Evolutionary conservation across 2,888 invertebrate genomes (phyloP).

Genomic region (Ophion ellenae): DNA sequence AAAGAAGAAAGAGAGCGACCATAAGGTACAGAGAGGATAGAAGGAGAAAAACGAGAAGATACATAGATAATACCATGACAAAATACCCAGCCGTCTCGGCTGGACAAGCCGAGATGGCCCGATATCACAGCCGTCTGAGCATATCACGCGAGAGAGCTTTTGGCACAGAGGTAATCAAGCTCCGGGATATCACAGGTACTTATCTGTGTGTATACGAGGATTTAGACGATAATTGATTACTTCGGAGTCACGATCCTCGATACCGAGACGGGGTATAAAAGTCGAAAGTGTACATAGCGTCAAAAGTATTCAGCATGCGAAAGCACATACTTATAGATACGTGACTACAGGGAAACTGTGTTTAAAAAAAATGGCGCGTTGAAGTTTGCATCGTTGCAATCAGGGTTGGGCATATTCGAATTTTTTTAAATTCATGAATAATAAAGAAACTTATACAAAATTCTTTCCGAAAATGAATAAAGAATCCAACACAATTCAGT

Average conservation of each 20-base stretch:
- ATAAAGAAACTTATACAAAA: no score
- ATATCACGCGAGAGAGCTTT: slow-evolving; percentile 49
- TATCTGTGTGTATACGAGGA: slow-evolving; percentile 37
- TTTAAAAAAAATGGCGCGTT: no score
- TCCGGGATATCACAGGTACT: slow-evolving; percentile 14
- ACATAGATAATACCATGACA: slow-evolving; percentile 16
- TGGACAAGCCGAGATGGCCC: not conserved
- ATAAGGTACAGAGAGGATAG: no score
- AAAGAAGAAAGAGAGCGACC: no score
- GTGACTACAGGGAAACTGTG: no score
- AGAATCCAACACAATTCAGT: no score
- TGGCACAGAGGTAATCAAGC: slow-evolving; percentile 51
- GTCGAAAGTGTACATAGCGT: not conserved
- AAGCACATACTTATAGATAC: not conserved
- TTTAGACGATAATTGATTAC: slow-evolving; percentile 34
- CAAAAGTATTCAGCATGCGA: not conserved
- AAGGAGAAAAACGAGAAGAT: not conserved
- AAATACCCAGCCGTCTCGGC: slow-evolving; percentile 23
- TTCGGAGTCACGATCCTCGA: not conserved
- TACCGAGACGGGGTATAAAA: not conserved
- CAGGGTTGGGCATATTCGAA: no score
- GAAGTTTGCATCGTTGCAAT: no score
- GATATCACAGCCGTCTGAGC: slow-evolving; percentile 25
- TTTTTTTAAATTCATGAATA: no score
- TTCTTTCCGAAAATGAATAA: no score